Conservation (phyloP, 2,797 vertebrate genomes). For the Hoplostethus mediterraneus region DNA sequence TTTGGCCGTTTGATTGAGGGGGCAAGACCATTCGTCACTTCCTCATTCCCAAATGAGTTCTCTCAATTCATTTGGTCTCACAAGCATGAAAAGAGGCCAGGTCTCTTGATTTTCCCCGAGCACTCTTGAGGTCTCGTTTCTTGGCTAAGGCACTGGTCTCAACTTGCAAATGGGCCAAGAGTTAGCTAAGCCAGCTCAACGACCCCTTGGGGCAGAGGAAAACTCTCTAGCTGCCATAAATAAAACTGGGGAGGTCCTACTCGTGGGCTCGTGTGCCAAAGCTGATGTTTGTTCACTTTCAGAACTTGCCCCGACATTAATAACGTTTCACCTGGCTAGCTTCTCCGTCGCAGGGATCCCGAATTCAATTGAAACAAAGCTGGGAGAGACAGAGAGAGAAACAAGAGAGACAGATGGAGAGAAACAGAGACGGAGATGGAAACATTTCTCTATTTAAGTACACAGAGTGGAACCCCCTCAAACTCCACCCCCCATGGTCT, state of each 20-base stretch:
- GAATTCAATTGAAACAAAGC: conserved; percentile 11
- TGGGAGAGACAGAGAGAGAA: not conserved
- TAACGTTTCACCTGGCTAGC: conserved; percentile 1
- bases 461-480: conserved; percentile 46
- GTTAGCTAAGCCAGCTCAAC: conserved; percentile 29
- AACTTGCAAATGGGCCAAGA: conserved; percentile 57
- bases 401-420: not conserved
- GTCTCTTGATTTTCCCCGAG: conserved; percentile 49
- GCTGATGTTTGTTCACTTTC: conserved; percentile 14
- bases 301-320: conserved; percentile 9
- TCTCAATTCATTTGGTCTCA: conserved; percentile 34
- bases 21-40: not conserved
- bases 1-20: not conserved
- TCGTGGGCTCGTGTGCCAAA: conserved; percentile 2
- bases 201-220: conserved; percentile 43
- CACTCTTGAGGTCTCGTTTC: conserved; percentile 54
- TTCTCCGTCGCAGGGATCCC: not conserved
- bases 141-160: conserved; percentile 42
- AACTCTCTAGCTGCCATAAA: conserved; percentile 43
- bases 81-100: conserved; percentile 36
- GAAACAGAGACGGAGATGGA: not conserved
- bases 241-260: conserved; percentile 34
- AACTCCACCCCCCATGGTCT: conserved; percentile 56
- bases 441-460: conserved; percentile 38
- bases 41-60: not conserved